Base-by-base conservation (phyloP, 1,140 invertebrate species). In the Zaprionus ghesquierei region DNA sequence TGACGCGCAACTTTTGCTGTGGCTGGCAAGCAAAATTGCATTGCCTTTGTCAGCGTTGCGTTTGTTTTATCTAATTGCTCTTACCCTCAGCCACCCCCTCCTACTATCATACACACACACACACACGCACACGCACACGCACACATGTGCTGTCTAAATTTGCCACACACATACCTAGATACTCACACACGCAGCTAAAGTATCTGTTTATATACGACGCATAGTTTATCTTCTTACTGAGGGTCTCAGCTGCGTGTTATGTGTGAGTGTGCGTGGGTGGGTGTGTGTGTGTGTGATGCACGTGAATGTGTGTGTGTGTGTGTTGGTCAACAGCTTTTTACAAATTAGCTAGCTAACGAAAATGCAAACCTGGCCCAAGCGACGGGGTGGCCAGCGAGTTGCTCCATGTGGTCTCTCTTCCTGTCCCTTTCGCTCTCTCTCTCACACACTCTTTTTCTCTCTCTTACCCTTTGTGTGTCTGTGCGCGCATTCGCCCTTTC, bases 61-160 rank as follows among this genome's bases (percentile, higher is more conserved):
- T 89, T 89, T 89, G 84, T 89, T 89, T 89, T 89, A 82, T 89
- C 84, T 89, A 89, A 89, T 89, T 89, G 84, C 85, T 55, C 49
- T 29, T 35, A 55, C 59, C 27, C 56, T 6, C 6, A 13, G 4
- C n/a, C 13, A 35, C 15, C n/a, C 15, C 41, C 13, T 8, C 18
- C 53, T 13, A 18, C 49, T 15, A 20, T 10, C 35, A 46, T n/a
- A 29, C 27, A 29, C 27, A 33, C 51, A 61, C 38, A 20, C 15
- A 9, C 62, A 23, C 46, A 33, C 25, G 5, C 61, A 53, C 33
- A 58, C 33, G 10, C 22, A 49, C 54, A 13, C 23, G 20, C 58
- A 9, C n/a, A 35, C 31, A 35, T 25, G 56, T 46, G 22, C 15
- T 38, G 62, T 85, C 69, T 74, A 89, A 79, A 84, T 79, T 79